These are phyloP conservation scores for Bryconaethiops microstoma DNA, from an alignment of 2,797 vertebrate genomes.

Conservation along the genomic window DNA sequence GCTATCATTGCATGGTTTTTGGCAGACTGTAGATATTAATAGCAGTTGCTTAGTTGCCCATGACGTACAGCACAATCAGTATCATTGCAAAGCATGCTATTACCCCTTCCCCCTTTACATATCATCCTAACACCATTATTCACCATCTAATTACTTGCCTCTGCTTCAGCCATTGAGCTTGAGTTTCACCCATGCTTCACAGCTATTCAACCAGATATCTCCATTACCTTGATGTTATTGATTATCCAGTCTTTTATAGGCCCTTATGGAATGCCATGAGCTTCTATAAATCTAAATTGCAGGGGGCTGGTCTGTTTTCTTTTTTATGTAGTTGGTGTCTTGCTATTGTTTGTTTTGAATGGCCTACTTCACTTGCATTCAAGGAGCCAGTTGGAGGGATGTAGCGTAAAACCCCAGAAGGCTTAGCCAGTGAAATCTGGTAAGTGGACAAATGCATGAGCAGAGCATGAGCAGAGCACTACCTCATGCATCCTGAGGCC, in stretches of 20 bases:
- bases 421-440: neutral
- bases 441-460: neutral
- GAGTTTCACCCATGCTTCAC: constrained; percentile 65
- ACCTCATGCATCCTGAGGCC: neutral
- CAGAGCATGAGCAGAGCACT: neutral
- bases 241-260: constrained; percentile 64
- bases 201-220: constrained; percentile 60
- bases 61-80: constrained; percentile 46
- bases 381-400: neutral
- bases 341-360: constrained; percentile 14
- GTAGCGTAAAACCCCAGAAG: neutral
- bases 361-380: neutral
- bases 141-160: constrained; percentile 41
- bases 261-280: constrained; percentile 71
- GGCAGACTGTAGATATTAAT: neutral
- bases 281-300: constrained; percentile 66
- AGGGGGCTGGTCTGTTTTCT: neutral
- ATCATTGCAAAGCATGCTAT: constrained; percentile 13
- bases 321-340: neutral
- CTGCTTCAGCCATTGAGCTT: constrained; percentile 45
- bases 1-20: no score
- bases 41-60: constrained; percentile 50
- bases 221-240: constrained; percentile 74
- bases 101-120: constrained; percentile 18
- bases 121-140: constrained; percentile 48